Conservation (phyloP, 2,113 vertebrate species). For the Nothocercus nigrocapillus region DNA sequence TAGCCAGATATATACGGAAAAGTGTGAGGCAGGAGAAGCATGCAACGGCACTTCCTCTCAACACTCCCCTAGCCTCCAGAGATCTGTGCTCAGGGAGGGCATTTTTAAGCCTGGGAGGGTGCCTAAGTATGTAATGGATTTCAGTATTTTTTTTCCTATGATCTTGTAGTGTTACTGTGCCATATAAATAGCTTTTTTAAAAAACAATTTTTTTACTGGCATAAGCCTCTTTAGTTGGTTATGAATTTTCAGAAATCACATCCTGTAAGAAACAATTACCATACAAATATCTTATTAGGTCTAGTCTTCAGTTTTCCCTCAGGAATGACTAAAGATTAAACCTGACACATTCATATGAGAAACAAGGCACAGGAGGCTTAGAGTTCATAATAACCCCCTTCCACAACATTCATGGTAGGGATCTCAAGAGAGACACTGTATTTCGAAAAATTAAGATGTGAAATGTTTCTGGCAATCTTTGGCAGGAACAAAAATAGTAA, state of each 20-base stretch:
- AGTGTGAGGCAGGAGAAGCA: background rate
- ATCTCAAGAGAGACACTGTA: background rate
- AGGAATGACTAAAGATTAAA: conserved; percentile 30
- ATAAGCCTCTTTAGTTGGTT: background rate
- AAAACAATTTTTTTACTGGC: background rate
- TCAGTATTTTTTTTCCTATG: background rate
- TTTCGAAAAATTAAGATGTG: background rate
- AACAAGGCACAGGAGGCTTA: rapidly evolving
- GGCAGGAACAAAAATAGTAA: background rate
- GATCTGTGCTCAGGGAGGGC: background rate
- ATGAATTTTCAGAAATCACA: conserved; percentile 15
- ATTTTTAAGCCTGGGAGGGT: background rate
- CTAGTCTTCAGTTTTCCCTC: background rate
- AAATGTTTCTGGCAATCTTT: background rate
- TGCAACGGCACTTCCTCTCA: background rate
- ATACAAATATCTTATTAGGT: conserved; percentile 24
- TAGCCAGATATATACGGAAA: background rate
- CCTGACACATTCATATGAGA: conserved; percentile 2
- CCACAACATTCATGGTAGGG: rapidly evolving
- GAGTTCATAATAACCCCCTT: background rate
- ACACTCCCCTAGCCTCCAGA: background rate
- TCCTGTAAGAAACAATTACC: conserved; percentile 47
- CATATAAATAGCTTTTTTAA: conserved; percentile 42
- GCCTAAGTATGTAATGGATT: background rate
- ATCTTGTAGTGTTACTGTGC: background rate